Base-by-base conservation (phyloP, 2,797 vertebrate genomes). In the Odontamblyopus rebecca region DNA sequence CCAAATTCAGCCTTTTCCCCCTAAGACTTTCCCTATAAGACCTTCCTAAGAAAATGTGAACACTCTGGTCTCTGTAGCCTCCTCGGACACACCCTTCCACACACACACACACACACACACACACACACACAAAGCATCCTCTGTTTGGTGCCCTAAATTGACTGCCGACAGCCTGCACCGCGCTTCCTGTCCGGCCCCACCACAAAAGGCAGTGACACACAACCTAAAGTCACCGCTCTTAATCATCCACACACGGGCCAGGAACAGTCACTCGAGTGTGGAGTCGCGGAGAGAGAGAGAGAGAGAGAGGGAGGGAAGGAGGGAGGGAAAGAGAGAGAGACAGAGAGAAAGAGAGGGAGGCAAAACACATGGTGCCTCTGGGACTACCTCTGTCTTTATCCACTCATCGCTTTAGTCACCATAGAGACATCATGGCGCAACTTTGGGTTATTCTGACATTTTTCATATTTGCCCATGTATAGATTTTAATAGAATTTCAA, bases 111-210 rank as follows among this genome's bases (percentile, higher is more conserved):
- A 78, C 68, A 76, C 80, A 78, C 69, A 61, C 69, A 76, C 68
- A 68, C 77, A 77, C 81, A 86, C 84, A 86, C 91, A 94, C 90
- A 94, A 94, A 94, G 85, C 77, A 79, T 89, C 82, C 90, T 94
- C 91, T 94, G 89, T 94, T 91, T 89, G 89, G 74, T 73, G 86
- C 85, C 86, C 87, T 92, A 88, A 90, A 88, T 86, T 76, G 85
- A 90, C 35, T 78, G 59, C 84, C 79, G 48, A 88, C 83, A 87
- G 93, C 89, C 90, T 90, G 91, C 87, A 84, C 80, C 76, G 56
- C 88, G 68, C 72, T 93, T 94, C 88, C 93, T 92, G 86, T 90
- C 91, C 89, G 83, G 79, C 72, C 75, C 81, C 77, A 83, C 92
- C 88, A 88, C 86, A 91, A 91, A 93, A 91, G 89, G 85, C 79